phyloP scores from a whole-genome alignment of 2,888 invertebrate genomes.

The Odontocolon sp. region DNA sequence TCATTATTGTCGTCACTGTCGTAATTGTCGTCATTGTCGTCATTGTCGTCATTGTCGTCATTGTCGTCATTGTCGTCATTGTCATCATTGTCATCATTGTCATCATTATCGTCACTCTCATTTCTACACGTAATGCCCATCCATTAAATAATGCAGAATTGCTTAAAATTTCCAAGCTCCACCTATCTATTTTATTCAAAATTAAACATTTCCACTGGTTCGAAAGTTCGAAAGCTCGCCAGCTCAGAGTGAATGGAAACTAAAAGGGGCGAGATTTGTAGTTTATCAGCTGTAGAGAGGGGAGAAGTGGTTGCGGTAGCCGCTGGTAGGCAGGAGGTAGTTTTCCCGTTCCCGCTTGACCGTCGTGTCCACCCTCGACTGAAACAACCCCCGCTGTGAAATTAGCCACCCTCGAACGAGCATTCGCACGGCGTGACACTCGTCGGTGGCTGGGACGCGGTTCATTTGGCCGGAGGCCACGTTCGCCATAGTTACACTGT shows the following conservation, averaged over 20 bases:
- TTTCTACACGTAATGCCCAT: not conserved
- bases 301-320: not conserved
- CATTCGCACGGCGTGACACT: conserved; percentile 49
- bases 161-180: not conserved
- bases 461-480: conserved; percentile 45
- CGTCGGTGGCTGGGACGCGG: conserved; percentile 34
- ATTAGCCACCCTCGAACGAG: conserved; percentile 53
- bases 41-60: no score
- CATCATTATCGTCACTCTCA: conserved; percentile 4
- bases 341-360: conserved; percentile 40
- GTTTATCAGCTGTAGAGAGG: conserved; percentile 3
- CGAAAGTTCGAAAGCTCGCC: conserved; percentile 14
- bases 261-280: not conserved
- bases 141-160: not conserved
- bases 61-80: no score
- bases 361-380: conserved; percentile 10
- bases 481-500: not conserved
- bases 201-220: conserved; percentile 8
- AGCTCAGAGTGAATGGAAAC: not conserved
- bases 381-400: conserved; percentile 29
- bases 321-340: conserved; percentile 6
- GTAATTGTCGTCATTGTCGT: no score
- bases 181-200: conserved; percentile 8
- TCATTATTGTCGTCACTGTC: no score
- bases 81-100: no score